These are phyloP conservation scores for Caenorhabditis wallacei DNA, from an alignment of 2,888 invertebrate species.

Conservation along the genomic window DNA sequence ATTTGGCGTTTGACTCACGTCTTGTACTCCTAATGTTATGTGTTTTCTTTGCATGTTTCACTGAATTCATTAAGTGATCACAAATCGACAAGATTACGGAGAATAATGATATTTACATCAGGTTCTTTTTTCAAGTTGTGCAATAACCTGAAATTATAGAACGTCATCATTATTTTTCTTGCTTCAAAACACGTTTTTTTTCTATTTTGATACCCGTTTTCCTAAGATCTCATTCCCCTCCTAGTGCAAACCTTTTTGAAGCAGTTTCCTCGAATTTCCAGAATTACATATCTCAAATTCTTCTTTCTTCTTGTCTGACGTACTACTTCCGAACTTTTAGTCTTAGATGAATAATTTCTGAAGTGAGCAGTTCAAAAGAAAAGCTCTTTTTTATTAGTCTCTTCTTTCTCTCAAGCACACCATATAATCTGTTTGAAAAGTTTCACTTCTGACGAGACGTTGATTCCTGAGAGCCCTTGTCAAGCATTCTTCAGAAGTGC, in stretches of 20 bases:
- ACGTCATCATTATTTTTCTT: too few relatives aligned
- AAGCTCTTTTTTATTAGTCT: not conserved
- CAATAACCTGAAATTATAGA: too few relatives aligned
- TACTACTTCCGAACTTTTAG: slow-evolving; percentile 5
- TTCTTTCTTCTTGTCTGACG: not conserved
- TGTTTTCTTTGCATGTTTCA: slow-evolving; percentile 9
- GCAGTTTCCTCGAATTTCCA: slow-evolving; percentile 16
- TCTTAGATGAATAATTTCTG: slow-evolving; percentile 29
- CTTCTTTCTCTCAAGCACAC: not conserved
- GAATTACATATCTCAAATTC: slow-evolving; percentile 1
- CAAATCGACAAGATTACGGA: not conserved
- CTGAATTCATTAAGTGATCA: not conserved
- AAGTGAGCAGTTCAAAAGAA: slow-evolving; percentile 2
- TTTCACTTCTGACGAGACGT: slow-evolving; percentile 33
- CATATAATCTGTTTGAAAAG: slow-evolving; percentile 27
- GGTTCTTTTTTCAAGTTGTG: too few relatives aligned
- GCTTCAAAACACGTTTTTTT: too few relatives aligned
- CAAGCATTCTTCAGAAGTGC: slow-evolving; percentile 45
- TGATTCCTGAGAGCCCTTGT: slow-evolving; percentile 42
- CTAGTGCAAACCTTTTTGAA: not conserved
- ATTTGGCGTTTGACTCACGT: slow-evolving; percentile 39
- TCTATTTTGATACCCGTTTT: not conserved
- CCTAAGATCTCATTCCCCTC: not conserved
- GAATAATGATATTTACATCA: too few relatives aligned
- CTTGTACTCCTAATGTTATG: slow-evolving; percentile 27